Conservation (phyloP, 2,888 invertebrate genomes). For the Trichopria drosophilae region DNA sequence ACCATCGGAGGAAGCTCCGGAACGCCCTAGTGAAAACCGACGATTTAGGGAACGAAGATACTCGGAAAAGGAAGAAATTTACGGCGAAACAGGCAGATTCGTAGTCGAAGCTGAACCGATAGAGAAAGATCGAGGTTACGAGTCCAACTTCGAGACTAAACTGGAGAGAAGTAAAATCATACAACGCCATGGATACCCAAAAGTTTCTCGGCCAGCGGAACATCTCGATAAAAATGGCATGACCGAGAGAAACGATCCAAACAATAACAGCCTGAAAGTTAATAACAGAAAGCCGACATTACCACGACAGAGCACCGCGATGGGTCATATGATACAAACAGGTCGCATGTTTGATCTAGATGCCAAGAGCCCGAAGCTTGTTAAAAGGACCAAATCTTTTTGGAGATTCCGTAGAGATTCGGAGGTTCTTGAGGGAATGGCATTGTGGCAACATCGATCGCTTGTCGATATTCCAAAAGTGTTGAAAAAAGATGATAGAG, state of each 20-base stretch:
- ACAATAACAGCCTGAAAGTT: constrained; percentile 54
- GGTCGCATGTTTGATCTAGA: constrained; percentile 62
- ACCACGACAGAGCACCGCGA: constrained; percentile 57
- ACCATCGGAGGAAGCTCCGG: constrained; percentile 55
- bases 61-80: constrained; percentile 54
- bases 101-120: constrained; percentile 35
- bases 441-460: constrained; percentile 83
- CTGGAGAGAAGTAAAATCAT: constrained; percentile 51
- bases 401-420: constrained; percentile 79
- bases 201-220: constrained; percentile 24
- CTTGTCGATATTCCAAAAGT: constrained; percentile 72
- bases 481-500: constrained; percentile 61
- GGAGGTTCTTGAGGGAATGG: constrained; percentile 84
- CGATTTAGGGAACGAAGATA: constrained; percentile 46
- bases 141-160: constrained; percentile 57
- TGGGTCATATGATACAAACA: constrained; percentile 46
- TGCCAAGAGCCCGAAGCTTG: constrained; percentile 57
- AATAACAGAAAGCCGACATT: constrained; percentile 60
- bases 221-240: constrained; percentile 31
- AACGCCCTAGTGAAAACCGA: constrained; percentile 44
- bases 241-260: constrained; percentile 49
- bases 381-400: constrained; percentile 82
- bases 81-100: constrained; percentile 44
- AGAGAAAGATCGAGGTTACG: constrained; percentile 56
- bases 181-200: constrained; percentile 43